Base-by-base conservation (phyloP, 2,113 vertebrate genomes). In the Perccottus glenii region DNA sequence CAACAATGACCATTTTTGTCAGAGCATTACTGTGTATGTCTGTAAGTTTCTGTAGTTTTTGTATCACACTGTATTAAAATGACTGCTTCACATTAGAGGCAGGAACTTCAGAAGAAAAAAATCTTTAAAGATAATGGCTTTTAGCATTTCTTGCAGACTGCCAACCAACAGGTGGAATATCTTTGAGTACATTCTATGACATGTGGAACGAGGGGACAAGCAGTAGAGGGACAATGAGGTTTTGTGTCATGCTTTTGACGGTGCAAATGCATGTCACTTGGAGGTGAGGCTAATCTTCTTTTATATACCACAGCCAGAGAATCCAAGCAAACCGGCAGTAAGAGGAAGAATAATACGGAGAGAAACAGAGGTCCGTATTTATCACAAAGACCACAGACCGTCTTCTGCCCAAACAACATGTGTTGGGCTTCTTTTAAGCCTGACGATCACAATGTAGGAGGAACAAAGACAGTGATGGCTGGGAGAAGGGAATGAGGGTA, bases 371-470 rank as follows among this genome's bases (percentile, higher is more conserved):
- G 77, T 67, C 68, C 53, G 44, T 59, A 80, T 88, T 90, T 88
- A 90, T 91, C 90, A 91, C 85, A 90, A 90, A 91, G 88, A 60
- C 77, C 42, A 72, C 88, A 88, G 87, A 84, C 77, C 62, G 73
- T 82, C 78, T 79, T 70, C 66, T 70, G 79, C 77, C 78, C 73
- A 73, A 84, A 76, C 80, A 70, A 82, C 85, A 90, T 76, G 83
- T 85, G 85, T 81, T 66, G 78, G 57, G 68, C 73, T 75, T 75
- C 67, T 78, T 69, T 81, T 80, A 44, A 67, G 82, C 70, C 36
- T 50, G 76, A 64, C 40, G 33, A 67, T 74, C 77, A 84, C 80
- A 87, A 87, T 78, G 71, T 58, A 63, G 62, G 47, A 36, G 62
- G 76, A 69, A 88, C 82, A 89, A 89, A 86, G 77, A 49, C 12